Conservation (phyloP, 2,888 invertebrate genomes). For the Diachrysia chrysitis region DNA sequence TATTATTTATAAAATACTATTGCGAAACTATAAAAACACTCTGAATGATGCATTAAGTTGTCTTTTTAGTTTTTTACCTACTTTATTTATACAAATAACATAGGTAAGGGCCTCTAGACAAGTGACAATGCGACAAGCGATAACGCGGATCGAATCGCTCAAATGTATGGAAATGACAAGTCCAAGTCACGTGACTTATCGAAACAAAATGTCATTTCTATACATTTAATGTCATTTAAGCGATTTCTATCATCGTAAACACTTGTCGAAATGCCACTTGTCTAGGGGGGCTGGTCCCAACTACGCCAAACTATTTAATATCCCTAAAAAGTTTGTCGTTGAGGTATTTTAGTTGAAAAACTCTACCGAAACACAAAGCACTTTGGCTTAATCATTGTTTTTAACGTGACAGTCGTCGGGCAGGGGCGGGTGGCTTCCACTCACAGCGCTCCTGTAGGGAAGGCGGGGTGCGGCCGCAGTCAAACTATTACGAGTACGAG, state of each 20-base stretch:
- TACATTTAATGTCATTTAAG: too few relatives aligned
- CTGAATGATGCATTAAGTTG: not conserved
- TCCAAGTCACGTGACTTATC: too few relatives aligned
- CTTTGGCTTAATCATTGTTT: conserved; percentile 49
- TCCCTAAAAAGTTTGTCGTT: not conserved
- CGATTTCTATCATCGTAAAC: too few relatives aligned
- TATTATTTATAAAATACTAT: not conserved
- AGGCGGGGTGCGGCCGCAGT: conserved; percentile 91
- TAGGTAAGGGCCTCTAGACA: too few relatives aligned
- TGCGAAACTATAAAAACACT: not conserved
- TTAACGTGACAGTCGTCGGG: conserved; percentile 76
- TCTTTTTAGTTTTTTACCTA: not conserved
- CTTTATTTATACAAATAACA: not conserved
- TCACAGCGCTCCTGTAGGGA: conserved; percentile 90
- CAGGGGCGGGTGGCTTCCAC: conserved; percentile 85
- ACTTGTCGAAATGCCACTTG: too few relatives aligned
- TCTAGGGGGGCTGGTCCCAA: too few relatives aligned
- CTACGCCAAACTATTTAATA: not conserved
- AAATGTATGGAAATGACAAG: too few relatives aligned
- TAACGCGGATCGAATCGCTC: too few relatives aligned
- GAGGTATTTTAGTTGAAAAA: not conserved
- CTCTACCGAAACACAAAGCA: conserved; percentile 7
- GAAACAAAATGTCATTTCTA: too few relatives aligned
- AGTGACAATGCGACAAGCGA: too few relatives aligned
- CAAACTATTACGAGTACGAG: conserved; percentile 96